Conservation (phyloP, 1,140 invertebrate genomes). For the Plectrocnemia conspersa region DNA sequence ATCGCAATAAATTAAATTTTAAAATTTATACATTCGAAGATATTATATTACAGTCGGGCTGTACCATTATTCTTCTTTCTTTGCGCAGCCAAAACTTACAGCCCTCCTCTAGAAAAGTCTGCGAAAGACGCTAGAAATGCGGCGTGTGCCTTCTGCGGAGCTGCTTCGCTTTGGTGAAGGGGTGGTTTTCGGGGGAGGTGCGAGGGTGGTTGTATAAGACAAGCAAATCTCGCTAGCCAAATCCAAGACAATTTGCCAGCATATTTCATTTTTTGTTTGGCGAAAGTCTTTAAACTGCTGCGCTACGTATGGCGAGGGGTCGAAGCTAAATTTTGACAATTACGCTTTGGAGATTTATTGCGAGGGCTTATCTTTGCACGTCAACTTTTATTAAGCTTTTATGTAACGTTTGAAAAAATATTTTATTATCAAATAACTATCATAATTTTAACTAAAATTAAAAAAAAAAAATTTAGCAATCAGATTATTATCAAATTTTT, state of each 20-base stretch:
- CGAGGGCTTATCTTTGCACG: too few species aligned
- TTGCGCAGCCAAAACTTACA: constrained; percentile 7
- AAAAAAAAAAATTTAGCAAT: too few species aligned
- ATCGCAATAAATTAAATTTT: too few species aligned
- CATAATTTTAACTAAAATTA: too few species aligned
- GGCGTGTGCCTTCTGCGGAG: too few species aligned
- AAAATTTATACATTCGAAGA: too few species aligned
- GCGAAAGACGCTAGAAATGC: background rate
- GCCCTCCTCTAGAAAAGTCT: constrained; percentile 10
- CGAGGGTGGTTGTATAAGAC: constrained; percentile 18
- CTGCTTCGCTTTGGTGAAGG: too few species aligned
- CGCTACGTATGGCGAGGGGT: constrained; percentile 5
- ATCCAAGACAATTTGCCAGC: constrained; percentile 27
- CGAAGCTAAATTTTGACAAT: constrained; percentile 17
- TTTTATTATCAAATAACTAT: too few species aligned
- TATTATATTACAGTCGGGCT: constrained; percentile 8
- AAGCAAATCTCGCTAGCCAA: constrained; percentile 32
- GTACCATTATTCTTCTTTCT: constrained; percentile 21
- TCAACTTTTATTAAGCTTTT: too few species aligned
- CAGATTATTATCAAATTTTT: too few species aligned
- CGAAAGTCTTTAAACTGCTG: constrained; percentile 7
- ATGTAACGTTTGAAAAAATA: too few species aligned
- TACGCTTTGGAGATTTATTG: too few species aligned
- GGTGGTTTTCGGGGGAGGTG: background rate
- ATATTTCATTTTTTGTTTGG: constrained; percentile 23